Percentiles rank a stretch among this genome's conserved stretches.
Conservation (phyloP, 2,888 invertebrate genomes). For the Drosophila emarginata region DNA sequence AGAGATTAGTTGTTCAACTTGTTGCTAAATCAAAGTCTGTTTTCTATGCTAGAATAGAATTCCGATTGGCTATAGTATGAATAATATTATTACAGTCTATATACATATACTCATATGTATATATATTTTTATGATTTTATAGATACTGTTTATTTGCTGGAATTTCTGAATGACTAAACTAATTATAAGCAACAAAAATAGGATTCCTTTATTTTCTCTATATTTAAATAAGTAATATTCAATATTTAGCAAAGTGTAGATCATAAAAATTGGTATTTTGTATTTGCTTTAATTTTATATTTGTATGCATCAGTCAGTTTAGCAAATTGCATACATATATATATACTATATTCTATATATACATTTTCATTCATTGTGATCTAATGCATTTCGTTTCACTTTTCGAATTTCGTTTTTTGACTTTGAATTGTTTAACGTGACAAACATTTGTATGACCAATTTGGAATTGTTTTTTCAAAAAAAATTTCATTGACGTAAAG, state of each 20-base stretch:
- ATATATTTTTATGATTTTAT: not conserved
- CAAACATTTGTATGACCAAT: constrained; percentile 43
- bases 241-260: too few species aligned
- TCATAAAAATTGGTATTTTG: too few species aligned
- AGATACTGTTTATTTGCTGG: not conserved
- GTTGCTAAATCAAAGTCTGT: not conserved
- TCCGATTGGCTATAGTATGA: not conserved
- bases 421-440: constrained; percentile 45
- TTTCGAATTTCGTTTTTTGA: constrained; percentile 40
- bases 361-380: constrained; percentile 23
- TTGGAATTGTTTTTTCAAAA: constrained; percentile 40
- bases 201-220: not conserved
- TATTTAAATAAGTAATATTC: not conserved
- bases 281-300: not conserved
- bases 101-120: not conserved
- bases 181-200: not conserved
- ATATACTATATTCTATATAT: not conserved
- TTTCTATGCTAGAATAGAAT: not conserved
- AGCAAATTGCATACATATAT: not conserved
- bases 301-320: not conserved
- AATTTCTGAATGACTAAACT: not conserved
- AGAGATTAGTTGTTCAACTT: not conserved
- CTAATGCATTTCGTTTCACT: constrained; percentile 58
- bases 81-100: not conserved
- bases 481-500: constrained; percentile 32